Evolutionary conservation across 2,888 invertebrate species (phyloP), one percentile per base, ranked within the genome.

Genomic region (Iphiclides podalirius): DNA sequence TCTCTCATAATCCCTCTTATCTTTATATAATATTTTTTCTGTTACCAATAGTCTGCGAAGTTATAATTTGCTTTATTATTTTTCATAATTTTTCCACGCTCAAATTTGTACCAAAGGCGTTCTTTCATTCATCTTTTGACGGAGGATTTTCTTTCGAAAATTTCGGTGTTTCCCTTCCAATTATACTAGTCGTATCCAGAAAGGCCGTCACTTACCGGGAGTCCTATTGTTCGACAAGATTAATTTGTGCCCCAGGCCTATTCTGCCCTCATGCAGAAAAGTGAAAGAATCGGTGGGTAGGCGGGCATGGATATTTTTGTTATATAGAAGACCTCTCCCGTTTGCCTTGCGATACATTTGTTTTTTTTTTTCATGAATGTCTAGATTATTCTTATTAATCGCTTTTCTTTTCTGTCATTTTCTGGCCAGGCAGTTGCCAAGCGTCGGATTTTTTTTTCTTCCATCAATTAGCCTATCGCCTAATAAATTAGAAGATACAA

Each of bases 161-260:
- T 40, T 40, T 40, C 14, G 8, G 28, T 15, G 26, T 40, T 40
- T 15, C 26, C 26, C 26, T 40, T 40, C 28, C 39, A 28, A 40
- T 40, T 28, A 26, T 40, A 40, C 39, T 66, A 59, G 46, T 52
- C 53, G 42, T 52, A 52, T 60, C 64, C 57, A 61, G 69, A 67
- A 62, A 43, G 66, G 58, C 60, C 61, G 60, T 70, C 74, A 75
- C 74, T 79, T 71, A 71, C 70, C 61, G 57, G 50, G 13, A 50
- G 47, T 4, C 45, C 67, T 59, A 72, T 78, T 75, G 79, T 75
- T 67, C 67, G 64, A 58, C 44, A 73, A 79, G 76, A 80, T 79
- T 82, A 80, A 82, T 82, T 79, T 71, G 71, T 72, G 70, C 74
- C 67, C 31, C 58, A 60, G 57, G 53, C 53, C 60, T 52, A 48